phyloP scores from a whole-genome alignment of 2,797 vertebrate species.

The Thamnophis elegans region DNA sequence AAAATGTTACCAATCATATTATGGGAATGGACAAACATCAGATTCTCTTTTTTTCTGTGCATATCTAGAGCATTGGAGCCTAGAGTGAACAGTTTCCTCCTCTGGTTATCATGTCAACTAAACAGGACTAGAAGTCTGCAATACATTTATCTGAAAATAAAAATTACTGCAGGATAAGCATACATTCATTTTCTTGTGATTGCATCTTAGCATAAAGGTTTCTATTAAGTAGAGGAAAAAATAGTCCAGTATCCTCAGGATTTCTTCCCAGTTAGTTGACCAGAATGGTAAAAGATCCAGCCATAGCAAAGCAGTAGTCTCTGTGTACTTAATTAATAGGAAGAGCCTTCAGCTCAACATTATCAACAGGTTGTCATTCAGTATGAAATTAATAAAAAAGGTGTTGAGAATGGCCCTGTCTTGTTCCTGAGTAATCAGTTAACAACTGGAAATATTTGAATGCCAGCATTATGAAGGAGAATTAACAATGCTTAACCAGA shows the following conservation, averaged over 20 bases:
- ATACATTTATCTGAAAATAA: neutral
- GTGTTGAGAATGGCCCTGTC: neutral
- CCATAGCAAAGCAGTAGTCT: neutral
- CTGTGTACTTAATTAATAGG: neutral
- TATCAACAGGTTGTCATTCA: too few species aligned
- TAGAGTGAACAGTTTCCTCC: neutral
- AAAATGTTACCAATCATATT: neutral
- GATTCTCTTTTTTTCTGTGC: neutral
- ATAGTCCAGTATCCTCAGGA: neutral
- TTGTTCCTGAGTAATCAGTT: neutral
- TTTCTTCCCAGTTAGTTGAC: neutral
- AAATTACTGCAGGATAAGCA: neutral
- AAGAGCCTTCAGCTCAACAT: too few species aligned
- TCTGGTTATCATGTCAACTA: neutral
- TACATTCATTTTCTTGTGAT: neutral
- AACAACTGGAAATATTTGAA: neutral
- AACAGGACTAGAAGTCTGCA: neutral
- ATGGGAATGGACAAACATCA: neutral
- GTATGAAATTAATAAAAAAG: neutral
- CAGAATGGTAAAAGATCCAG: neutral
- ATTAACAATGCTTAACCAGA: neutral
- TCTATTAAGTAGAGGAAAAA: neutral
- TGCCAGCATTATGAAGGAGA: neutral
- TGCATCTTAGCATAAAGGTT: neutral
- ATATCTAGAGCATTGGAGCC: neutral